These are phyloP conservation scores for Capitella teleta DNA, from an alignment of 1,140 invertebrate genomes.

Conservation along the genomic window DNA sequence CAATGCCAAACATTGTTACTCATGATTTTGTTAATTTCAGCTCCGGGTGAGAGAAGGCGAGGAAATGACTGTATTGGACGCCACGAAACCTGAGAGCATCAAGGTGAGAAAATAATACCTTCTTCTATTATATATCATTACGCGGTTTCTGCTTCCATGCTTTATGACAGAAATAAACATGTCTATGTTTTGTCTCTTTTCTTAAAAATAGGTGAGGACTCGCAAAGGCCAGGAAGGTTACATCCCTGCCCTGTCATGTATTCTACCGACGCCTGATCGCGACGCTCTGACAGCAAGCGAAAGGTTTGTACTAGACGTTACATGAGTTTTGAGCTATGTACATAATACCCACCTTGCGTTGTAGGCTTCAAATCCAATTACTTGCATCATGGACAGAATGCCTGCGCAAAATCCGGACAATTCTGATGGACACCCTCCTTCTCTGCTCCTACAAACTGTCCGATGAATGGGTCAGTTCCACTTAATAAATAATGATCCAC, in stretches of 20 bases:
- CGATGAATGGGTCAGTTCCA: constrained; percentile 10
- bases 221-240: constrained; percentile 7
- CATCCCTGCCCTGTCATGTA: constrained; percentile 11
- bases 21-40: constrained; percentile 5
- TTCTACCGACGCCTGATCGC: constrained; percentile 12
- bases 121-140: background rate
- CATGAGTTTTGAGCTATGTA: background rate
- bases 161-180: no score
- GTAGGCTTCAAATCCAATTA: constrained; percentile 1
- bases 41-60: constrained; percentile 12
- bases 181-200: no score
- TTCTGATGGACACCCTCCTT: background rate
- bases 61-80: constrained; percentile 8
- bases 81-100: constrained; percentile 9
- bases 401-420: constrained; percentile 1
- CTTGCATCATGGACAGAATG: constrained; percentile 13
- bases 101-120: constrained; percentile 8
- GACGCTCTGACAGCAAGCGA: constrained; percentile 11
- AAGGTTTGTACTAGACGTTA: constrained; percentile 1
- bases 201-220: constrained; percentile 13
- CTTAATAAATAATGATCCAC: no score
- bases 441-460: background rate
- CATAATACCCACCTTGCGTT: background rate
- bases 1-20: background rate
- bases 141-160: background rate